A percentile compares a stretch with the other conserved stretches of the same genome.
phyloP scores from a whole-genome alignment of 2,888 invertebrate genomes.

The Petrophora chlorosata region DNA sequence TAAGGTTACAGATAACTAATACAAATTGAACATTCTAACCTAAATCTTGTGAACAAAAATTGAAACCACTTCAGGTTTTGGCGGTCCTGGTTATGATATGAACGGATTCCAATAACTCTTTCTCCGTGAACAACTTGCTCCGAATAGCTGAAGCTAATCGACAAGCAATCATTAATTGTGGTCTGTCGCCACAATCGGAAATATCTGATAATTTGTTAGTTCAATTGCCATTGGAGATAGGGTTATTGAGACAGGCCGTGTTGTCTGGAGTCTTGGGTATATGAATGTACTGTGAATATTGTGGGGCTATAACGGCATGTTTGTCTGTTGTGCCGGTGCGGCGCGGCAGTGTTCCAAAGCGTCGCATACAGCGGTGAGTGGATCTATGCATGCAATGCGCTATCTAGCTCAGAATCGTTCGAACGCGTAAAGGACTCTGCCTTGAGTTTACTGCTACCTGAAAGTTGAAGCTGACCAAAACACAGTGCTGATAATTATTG shows the following conservation, averaged over 20 bases:
- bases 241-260: conserved; percentile 2
- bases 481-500: not conserved
- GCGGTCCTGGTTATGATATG: not conserved
- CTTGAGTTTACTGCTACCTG: conserved; percentile 3
- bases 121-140: conserved; percentile 2
- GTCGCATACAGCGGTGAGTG: conserved; percentile 98
- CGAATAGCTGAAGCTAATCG: no score
- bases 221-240: not conserved
- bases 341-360: conserved; percentile 94
- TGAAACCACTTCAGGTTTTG: conserved; percentile 8
- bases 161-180: no score
- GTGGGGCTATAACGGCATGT: conserved; percentile 76
- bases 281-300: conserved; percentile 31
- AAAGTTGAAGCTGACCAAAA: conserved; percentile 3
- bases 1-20: not conserved
- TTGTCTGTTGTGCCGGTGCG: conserved; percentile 82
- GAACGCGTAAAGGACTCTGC: conserved; percentile 9
- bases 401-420: conserved; percentile 45
- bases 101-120: conserved; percentile 5
- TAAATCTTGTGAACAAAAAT: not conserved
- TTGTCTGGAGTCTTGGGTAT: conserved; percentile 18
- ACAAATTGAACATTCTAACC: not conserved
- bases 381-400: conserved; percentile 77
- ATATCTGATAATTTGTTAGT: no score
- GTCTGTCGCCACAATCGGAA: no score